Conservation (phyloP, 1,140 invertebrate species). For the Oryctes rhinoceros region DNA sequence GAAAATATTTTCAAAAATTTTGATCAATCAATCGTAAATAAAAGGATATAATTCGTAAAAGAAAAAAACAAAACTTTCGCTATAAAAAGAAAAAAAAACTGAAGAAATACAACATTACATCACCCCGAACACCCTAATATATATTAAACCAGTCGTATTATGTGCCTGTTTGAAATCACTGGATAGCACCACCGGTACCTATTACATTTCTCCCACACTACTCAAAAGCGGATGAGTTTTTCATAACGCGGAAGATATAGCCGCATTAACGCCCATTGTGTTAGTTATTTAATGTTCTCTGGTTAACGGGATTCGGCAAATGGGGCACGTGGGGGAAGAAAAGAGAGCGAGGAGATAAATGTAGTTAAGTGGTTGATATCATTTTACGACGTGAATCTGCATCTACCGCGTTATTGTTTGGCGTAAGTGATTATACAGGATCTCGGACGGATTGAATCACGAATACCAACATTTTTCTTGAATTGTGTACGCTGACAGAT, state of each 20-base stretch:
- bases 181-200: conserved; percentile 53
- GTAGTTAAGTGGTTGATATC: conserved; percentile 54
- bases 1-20: too few species aligned
- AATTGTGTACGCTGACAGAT: conserved; percentile 14
- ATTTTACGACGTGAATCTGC: conserved; percentile 51
- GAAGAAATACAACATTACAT: background rate
- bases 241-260: conserved; percentile 56
- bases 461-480: conserved; percentile 33
- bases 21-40: too few species aligned
- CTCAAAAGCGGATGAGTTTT: conserved; percentile 55
- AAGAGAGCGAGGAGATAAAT: conserved; percentile 46
- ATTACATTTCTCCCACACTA: conserved; percentile 60
- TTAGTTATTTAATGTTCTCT: conserved; percentile 58
- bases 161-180: conserved; percentile 50
- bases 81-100: background rate
- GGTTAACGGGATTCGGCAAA: conserved; percentile 54
- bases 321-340: background rate
- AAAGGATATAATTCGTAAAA: too few species aligned
- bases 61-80: too few species aligned
- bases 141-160: conserved; percentile 30
- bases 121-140: background rate
- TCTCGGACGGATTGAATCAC: conserved; percentile 20
- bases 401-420: conserved; percentile 48
- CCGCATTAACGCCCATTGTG: conserved; percentile 58
- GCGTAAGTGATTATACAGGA: conserved; percentile 43